phyloP scores from a whole-genome alignment of 2,113 vertebrate genomes.

The Anolis carolinensis region DNA sequence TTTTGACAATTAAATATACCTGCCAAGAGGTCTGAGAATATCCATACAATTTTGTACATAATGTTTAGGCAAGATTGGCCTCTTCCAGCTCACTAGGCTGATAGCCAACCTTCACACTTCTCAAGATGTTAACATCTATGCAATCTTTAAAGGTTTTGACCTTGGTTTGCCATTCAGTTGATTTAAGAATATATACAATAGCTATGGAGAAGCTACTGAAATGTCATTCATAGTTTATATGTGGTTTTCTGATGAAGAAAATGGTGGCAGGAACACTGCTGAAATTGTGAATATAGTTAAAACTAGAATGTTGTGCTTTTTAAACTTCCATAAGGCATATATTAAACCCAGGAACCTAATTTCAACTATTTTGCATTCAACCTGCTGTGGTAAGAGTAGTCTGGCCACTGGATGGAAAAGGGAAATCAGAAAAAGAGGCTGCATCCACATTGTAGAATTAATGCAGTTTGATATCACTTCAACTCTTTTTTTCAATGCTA shows the following conservation, averaged over 20 bases:
- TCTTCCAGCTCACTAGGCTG: neutral
- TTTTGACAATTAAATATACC: neutral
- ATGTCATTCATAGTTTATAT: neutral
- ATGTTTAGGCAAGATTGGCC: conserved; percentile 1
- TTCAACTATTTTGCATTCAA: neutral
- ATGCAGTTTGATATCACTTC: no score
- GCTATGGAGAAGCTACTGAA: neutral
- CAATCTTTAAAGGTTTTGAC: neutral
- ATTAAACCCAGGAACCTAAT: neutral
- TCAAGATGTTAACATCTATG: neutral
- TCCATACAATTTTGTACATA: neutral
- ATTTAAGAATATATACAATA: neutral
- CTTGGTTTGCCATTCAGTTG: neutral
- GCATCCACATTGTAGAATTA: no score
- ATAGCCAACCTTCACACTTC: neutral
- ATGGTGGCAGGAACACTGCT: neutral
- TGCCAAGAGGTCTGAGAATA: conserved; percentile 6
- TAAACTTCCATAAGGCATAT: neutral
- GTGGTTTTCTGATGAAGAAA: neutral
- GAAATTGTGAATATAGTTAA: neutral
- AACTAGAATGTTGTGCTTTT: neutral
- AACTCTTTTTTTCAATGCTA: no score
- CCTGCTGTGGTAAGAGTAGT: neutral
- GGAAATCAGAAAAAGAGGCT: neutral
- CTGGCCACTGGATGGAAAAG: neutral